Evolutionary conservation across 2,113 vertebrate genomes (phyloP).

Genomic region (Scomber colias): DNA sequence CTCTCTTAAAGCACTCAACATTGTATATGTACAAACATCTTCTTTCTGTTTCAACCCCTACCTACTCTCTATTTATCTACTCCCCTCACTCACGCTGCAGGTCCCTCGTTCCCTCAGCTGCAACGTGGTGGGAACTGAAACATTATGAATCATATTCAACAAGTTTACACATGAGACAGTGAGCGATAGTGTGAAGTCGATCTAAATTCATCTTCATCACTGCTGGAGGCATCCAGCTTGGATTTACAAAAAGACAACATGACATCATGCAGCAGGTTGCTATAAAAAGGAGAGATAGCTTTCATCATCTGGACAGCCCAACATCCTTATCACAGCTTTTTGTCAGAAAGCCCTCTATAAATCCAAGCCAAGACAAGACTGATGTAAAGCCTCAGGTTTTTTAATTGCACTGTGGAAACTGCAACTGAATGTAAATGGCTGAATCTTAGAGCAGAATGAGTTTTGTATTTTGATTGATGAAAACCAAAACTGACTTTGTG

Average conservation of each 20-base stretch:
- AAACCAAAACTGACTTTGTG: neutral
- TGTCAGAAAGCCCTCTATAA: neutral
- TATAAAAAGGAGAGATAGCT: neutral
- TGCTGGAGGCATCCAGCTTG: conserved; percentile 25
- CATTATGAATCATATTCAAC: conserved; percentile 41
- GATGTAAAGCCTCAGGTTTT: neutral
- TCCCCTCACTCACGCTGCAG: neutral
- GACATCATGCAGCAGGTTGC: neutral
- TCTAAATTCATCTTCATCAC: conserved; percentile 33
- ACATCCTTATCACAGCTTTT: neutral
- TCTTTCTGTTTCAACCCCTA: neutral
- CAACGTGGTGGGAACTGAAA: neutral
- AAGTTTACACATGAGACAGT: conserved; percentile 15
- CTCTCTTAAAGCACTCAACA: neutral
- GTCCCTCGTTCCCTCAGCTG: neutral
- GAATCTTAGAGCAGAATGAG: neutral
- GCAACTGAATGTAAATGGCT: neutral
- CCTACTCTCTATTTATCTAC: neutral
- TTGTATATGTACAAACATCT: neutral
- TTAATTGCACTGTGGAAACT: neutral
- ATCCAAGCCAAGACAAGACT: neutral
- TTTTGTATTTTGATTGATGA: neutral
- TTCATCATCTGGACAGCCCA: conserved; percentile 18
- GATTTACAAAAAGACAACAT: neutral
- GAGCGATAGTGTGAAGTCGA: conserved; percentile 5